A percentile compares a stretch with the other conserved stretches of the same genome.
Conservation (phyloP, 2,113 vertebrate genomes). For the Hipposideros armiger region DNA sequence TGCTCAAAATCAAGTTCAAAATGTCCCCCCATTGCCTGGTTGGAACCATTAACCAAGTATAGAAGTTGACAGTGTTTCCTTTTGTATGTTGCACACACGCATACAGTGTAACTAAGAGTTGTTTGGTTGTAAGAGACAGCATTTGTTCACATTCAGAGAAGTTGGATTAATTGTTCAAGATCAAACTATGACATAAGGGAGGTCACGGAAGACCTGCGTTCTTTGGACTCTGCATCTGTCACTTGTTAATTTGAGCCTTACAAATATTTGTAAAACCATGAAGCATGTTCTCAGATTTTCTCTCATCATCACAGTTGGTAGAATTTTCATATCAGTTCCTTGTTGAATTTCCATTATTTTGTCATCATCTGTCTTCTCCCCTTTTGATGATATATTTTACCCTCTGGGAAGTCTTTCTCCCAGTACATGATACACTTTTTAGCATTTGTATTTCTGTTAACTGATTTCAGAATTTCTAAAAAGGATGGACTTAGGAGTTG, state of each 20-base stretch:
- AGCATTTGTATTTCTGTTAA: background rate
- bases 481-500: background rate
- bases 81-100: background rate
- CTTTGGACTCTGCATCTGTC: background rate
- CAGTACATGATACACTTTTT: background rate
- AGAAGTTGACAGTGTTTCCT: constrained; percentile 36
- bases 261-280: background rate
- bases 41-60: background rate
- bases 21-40: background rate
- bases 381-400: background rate
- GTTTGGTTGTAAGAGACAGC: background rate
- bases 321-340: background rate
- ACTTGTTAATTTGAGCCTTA: background rate
- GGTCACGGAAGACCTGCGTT: background rate
- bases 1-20: constrained; percentile 54
- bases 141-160: background rate
- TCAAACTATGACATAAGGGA: background rate
- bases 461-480: constrained; percentile 11
- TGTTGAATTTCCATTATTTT: background rate
- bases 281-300: background rate
- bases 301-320: background rate
- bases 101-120: background rate
- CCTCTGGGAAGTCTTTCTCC: background rate
- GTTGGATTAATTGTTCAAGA: background rate
- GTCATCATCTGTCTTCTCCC: background rate